Evolutionary conservation across 2,888 invertebrate genomes (phyloP), one percentile per base, ranked within the genome.

Genomic region (Tryphoninae sp.): DNA sequence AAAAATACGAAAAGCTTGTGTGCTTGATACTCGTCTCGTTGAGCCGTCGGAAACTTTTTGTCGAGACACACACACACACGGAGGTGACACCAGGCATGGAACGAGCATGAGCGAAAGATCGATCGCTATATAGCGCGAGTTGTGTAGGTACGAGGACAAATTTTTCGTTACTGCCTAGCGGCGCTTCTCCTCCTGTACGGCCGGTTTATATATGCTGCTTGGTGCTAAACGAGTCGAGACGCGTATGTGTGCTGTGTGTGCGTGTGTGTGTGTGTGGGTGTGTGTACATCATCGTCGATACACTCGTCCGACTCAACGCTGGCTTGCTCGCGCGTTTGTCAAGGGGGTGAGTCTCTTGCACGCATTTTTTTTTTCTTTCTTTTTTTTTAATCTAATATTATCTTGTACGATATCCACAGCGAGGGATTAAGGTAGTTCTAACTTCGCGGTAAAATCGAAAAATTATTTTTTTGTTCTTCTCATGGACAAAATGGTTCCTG

Each of bases 81-180:
- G 2, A 53, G 51, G 51, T 55, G 40, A 23, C 42, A 45, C 45
- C 51, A 71, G 67, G 80, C 76, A 80, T 80, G 76, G 67, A 68
- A 62, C 73, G 67, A 78, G 78, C 81, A 78, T 81, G 81, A 81
- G 78, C 64, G 68, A 69, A 58, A 81, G 81, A 81, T 81, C 81
- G 81, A 81, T 81, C 77, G 77, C 77, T 77, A 81, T 77, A 77
- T 81, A 74, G 68, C 53, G 61, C 77, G 71, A 16, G 61, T 53
- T 76, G 19, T 76, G 19, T 22, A 11, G 23, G 11, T 65, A 58
- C 62, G 79, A 73, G 73, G 65, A 61, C 80, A 76, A 65, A 77
- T 77, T 81, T 73, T 45, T 75, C 23, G 19, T 40, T 64, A 62
- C 33, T 33, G 33, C 33, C 33, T 33, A 73, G 23, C 51, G 33